Base-by-base conservation (phyloP, 2,113 vertebrate genomes). In the Mirounga angustirostris region DNA sequence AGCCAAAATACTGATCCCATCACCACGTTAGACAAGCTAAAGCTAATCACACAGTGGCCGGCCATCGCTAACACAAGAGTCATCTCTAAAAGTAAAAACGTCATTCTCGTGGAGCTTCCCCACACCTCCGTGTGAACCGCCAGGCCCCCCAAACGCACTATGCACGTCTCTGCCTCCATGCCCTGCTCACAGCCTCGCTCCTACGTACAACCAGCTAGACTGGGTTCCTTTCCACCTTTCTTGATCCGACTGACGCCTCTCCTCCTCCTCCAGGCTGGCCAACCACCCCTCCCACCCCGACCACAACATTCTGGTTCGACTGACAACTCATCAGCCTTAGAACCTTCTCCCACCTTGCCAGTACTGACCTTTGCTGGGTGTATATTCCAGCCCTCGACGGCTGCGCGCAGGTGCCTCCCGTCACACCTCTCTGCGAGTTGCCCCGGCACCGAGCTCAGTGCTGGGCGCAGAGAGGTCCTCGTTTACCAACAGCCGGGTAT, bases 291-390 rank as follows among this genome's bases (percentile, higher is more conserved):
- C 59, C 65, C 0, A 0, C 24, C 28, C 24, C 7, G 40, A 52
- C 76, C 88, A 28, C 46, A 30, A 24, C 26, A 5, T 13, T 10
- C 81, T 40, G 1, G 65, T 14, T 82, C 58, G 0, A 13, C 65
- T 56, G 30, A 43, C 5, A 13, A 69, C 67, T 26, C 28, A 8
- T 3, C 3, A 4, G 61, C 61, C 50, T 10, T 8, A 67, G 18
- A 13, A 9, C 2, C 0, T 3, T 28, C 63, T 40, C 9, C 54
- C 50, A 0, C 33, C 65, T 36, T 9, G 21, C 50, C 8, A 59
- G 69, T 1, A 4, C 76, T 58, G 80, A 52, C 92, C 85, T 74
- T 30, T 30, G 82, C 46, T 0, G 0, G 33, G 11, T 14, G 6
- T 7, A 6, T 58, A 28, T 5, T 61, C 36, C 63, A 7, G 93